Evolutionary conservation across 1,140 invertebrate species (phyloP).

Genomic region (Pseudomyrmex flavicornis): DNA sequence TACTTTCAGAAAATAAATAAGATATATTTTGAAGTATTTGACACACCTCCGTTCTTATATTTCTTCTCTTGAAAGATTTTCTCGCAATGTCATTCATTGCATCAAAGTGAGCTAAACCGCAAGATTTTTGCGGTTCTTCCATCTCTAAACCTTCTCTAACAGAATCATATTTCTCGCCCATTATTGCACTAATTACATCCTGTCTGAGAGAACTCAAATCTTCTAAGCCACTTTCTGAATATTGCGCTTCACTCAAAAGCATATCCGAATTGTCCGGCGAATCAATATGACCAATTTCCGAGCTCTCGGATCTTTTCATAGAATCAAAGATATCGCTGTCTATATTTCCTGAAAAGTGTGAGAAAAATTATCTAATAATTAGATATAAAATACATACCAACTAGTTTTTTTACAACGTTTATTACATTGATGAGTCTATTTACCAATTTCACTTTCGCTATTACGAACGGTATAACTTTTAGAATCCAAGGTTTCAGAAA

Average conservation of each 20-base stretch:
- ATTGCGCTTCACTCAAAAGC: constrained; percentile 88
- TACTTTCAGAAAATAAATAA: background rate
- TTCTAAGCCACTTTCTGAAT: constrained; percentile 91
- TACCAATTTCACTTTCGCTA: constrained; percentile 83
- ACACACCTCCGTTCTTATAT: constrained; percentile 51
- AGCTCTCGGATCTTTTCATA: constrained; percentile 78
- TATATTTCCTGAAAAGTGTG: constrained; percentile 79
- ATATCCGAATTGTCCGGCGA: constrained; percentile 92
- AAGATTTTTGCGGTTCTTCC: constrained; percentile 87
- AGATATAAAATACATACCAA: constrained; percentile 19
- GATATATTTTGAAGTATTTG: background rate
- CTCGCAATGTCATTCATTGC: constrained; percentile 93
- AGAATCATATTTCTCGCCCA: constrained; percentile 84
- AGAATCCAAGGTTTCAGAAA: constrained; percentile 79
- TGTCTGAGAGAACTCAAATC: constrained; percentile 91
- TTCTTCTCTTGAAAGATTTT: constrained; percentile 88
- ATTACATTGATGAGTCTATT: constrained; percentile 33
- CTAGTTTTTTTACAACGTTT: background rate
- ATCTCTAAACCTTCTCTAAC: constrained; percentile 79
- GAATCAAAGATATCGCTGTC: constrained; percentile 83
- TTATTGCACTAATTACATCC: constrained; percentile 88
- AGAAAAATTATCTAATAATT: constrained; percentile 76
- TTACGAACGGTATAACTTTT: constrained; percentile 78
- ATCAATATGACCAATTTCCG: constrained; percentile 90
- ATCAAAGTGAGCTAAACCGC: constrained; percentile 91